phyloP scores from a whole-genome alignment of 1,140 invertebrate genomes.

The Zelostemma sp. region DNA sequence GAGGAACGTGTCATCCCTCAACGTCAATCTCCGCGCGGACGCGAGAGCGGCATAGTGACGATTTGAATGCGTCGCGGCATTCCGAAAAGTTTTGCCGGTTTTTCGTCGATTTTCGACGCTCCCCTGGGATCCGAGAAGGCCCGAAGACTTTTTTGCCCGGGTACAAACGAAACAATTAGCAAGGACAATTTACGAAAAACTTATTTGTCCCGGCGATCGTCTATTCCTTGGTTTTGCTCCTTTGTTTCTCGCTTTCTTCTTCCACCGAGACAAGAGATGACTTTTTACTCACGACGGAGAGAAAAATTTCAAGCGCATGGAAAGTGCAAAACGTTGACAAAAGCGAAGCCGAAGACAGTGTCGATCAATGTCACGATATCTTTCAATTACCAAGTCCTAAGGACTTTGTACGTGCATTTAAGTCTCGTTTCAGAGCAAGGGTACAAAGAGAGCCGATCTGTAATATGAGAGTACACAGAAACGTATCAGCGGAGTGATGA shows the following conservation, averaged over 20 bases:
- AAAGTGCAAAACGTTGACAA: background rate
- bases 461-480: slow-evolving; percentile 6
- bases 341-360: slow-evolving; percentile 5
- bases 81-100: slow-evolving; percentile 53
- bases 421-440: background rate
- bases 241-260: no score
- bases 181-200: slow-evolving; percentile 23
- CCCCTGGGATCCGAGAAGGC: slow-evolving; percentile 16
- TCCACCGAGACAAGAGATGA: no score
- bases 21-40: slow-evolving; percentile 56
- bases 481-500: slow-evolving; percentile 53
- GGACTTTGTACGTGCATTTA: slow-evolving; percentile 1
- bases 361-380: background rate
- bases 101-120: slow-evolving; percentile 40
- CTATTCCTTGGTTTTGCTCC: background rate
- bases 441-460: slow-evolving; percentile 6
- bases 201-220: background rate
- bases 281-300: no score
- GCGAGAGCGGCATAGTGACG: slow-evolving; percentile 33
- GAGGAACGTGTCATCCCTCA: slow-evolving; percentile 61
- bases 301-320: background rate
- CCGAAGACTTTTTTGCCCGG: slow-evolving; percentile 22
- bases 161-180: slow-evolving; percentile 52
- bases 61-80: slow-evolving; percentile 62
- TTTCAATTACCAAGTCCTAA: slow-evolving; percentile 7